Base-by-base conservation (phyloP, 2,888 invertebrate genomes). In the Brachylomia viminalis region DNA sequence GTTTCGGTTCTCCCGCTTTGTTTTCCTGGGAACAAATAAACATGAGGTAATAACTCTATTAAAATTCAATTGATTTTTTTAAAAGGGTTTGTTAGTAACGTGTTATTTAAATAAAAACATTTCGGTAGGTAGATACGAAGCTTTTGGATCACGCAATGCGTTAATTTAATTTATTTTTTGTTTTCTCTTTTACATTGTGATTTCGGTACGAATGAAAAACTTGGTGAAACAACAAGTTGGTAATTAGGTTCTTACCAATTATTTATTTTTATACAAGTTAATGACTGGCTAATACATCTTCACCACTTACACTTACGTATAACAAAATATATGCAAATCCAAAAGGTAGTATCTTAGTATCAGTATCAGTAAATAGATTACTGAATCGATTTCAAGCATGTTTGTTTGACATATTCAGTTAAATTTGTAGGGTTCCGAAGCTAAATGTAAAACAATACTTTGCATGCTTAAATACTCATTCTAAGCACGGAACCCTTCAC, bases 31-130 rank as follows among this genome's bases (percentile, higher is more conserved):
- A 61, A n/a, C 30, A 52, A 68, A 77, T 72, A 87, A 85, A 87
- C 75, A 85, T 49, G 62, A 10, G 17, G 59, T 85, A 76, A 79
- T 80, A 80, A 71, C 56, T 79, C 74, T 76, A 77, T 76, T 74
- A 83, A 77, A 83, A 74, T 79, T 56, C 15, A 71, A 66, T 68
- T 61, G 1, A 42, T 49, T 71, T 52, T 71, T 33, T 3, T 38
- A 71, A 64, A 62, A 49, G 30, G 15, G 38, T 69, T 75, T 38
- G 67, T 75, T 49, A 38, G 30, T n/a, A n/a, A 27, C 15, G 10
- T 7, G 15, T 27, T 82, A 70, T 79, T 86, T 77, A 69, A 87
- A 79, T 77, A 58, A 79, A 72, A 85, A 82, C 71, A 82, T 7
- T 42, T 61, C n/a, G n/a, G 2, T n/a, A 1, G 15, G 38, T 2